Percentiles rank a stretch among this genome's conserved stretches.
These are phyloP conservation scores for Sycon ciliatum DNA, from an alignment of 37 sponge, comb jelly and placozoan species.

Conservation along the genomic window DNA sequence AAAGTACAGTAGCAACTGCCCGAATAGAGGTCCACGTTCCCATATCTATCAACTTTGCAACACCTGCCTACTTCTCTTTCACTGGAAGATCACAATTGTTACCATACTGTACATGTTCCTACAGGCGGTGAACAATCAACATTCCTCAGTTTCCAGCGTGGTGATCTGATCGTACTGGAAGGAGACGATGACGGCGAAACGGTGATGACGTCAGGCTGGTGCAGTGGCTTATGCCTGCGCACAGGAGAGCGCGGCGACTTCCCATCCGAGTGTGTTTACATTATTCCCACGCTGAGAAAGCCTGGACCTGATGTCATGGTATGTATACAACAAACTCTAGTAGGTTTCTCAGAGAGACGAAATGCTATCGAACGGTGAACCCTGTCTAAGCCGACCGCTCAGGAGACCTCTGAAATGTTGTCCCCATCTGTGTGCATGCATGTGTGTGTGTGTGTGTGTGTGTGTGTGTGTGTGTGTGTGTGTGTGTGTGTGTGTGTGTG, in stretches of 20 bases:
- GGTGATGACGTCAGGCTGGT: constrained; percentile 82
- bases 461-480: too few species aligned
- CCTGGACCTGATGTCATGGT: constrained; percentile 73
- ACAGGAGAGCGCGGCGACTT: constrained; percentile 75
- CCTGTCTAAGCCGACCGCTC: constrained; percentile 54
- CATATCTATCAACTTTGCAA: too few species aligned
- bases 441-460: constrained; percentile 58
- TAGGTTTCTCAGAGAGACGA: too few species aligned
- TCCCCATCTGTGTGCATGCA: constrained; percentile 52
- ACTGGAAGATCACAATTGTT: too few species aligned
- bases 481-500: too few species aligned
- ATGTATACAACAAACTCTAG: too few species aligned
- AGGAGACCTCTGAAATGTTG: constrained; percentile 38
- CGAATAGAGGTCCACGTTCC: too few species aligned
- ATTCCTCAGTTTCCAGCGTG: constrained; percentile 81
- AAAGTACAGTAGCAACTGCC: too few species aligned
- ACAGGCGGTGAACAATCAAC: constrained; percentile 86
- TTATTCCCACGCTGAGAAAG: constrained; percentile 67
- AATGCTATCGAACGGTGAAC: too few species aligned
- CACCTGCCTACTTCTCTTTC: too few species aligned
- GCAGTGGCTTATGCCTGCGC: constrained; percentile 65
- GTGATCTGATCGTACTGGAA: constrained; percentile 65
- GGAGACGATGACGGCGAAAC: constrained; percentile 74
- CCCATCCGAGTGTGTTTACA: constrained; percentile 97
- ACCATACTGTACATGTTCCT: too few species aligned